Conservation (phyloP, 2,888 invertebrate species). For the Apodemia hepburni region DNA sequence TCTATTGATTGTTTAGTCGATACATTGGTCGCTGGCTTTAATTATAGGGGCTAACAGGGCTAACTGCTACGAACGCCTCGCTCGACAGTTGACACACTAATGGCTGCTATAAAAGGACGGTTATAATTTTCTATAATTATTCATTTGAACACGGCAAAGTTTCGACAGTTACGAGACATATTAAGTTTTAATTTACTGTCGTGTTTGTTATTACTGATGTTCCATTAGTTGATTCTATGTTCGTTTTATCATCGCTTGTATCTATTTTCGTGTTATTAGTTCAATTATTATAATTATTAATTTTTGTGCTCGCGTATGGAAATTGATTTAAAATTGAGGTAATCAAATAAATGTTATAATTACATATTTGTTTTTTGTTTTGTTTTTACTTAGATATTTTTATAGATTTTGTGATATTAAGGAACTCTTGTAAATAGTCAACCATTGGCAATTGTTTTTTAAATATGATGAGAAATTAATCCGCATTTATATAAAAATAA, state of each 20-base stretch:
- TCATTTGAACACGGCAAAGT: conserved; percentile 60
- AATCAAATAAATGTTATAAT: conserved; percentile 18
- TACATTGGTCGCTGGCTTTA: conserved; percentile 64
- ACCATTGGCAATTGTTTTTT: too few species aligned
- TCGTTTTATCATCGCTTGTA: conserved; percentile 36
- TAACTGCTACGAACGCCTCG: conserved; percentile 68
- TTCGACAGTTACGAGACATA: conserved; percentile 52
- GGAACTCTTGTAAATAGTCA: too few species aligned
- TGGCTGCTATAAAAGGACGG: conserved; percentile 51
- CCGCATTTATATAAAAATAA: too few species aligned
- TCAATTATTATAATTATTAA: conserved; percentile 23
- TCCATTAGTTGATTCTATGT: conserved; percentile 29
- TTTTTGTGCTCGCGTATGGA: conserved; percentile 14
- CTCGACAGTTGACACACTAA: conserved; percentile 58
- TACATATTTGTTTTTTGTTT: not conserved
- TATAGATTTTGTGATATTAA: too few species aligned
- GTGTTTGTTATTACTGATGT: conserved; percentile 33
- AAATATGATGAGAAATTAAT: too few species aligned
- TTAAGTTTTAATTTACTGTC: conserved; percentile 44
- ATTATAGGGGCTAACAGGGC: conserved; percentile 70
- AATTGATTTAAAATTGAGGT: conserved; percentile 17
- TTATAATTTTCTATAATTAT: conserved; percentile 70
- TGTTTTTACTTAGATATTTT: not conserved
- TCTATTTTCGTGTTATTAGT: conserved; percentile 16
- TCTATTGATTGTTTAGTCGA: conserved; percentile 75